Conservation (phyloP, 2,113 vertebrate genomes). For the Phyllostomus discolor region DNA sequence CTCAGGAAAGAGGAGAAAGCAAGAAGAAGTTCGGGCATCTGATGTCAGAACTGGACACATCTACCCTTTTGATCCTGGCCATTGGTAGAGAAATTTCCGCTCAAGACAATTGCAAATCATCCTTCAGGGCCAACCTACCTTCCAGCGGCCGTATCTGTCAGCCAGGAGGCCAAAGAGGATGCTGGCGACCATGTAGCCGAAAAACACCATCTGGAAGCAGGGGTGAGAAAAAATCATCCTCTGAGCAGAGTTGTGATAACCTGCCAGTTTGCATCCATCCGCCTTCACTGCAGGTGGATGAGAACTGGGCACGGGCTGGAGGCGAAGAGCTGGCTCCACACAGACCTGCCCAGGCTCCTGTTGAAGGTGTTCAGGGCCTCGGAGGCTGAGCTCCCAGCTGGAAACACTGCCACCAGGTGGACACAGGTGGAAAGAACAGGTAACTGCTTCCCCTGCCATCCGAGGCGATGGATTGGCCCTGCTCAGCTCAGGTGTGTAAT, state of each 20-base stretch:
- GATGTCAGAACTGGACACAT: not conserved
- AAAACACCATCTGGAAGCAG: constrained; percentile 92
- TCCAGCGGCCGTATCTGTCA: constrained; percentile 93
- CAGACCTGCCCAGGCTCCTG: not conserved
- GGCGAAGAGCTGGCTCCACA: not conserved
- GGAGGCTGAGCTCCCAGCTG: not conserved
- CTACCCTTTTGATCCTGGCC: not conserved
- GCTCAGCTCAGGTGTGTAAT: not conserved
- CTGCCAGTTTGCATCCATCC: not conserved
- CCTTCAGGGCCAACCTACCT: constrained; percentile 80
- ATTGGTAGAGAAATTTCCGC: not conserved
- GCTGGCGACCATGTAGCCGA: constrained; percentile 96
- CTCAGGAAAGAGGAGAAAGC: not conserved
- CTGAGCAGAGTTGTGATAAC: not conserved
- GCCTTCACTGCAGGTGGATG: not conserved
- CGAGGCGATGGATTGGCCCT: not conserved
- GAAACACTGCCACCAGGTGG: not conserved
- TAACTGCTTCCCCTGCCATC: not conserved
- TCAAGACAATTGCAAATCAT: not conserved
- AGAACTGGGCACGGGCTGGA: fast-evolving
- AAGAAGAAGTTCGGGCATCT: too few species aligned
- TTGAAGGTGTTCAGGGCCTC: fast-evolving
- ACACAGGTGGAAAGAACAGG: not conserved
- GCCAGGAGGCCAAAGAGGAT: constrained; percentile 88
- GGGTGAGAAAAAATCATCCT: not conserved